Base-by-base conservation (phyloP, 2,113 vertebrate genomes). In the Gopherus evgoodei region DNA sequence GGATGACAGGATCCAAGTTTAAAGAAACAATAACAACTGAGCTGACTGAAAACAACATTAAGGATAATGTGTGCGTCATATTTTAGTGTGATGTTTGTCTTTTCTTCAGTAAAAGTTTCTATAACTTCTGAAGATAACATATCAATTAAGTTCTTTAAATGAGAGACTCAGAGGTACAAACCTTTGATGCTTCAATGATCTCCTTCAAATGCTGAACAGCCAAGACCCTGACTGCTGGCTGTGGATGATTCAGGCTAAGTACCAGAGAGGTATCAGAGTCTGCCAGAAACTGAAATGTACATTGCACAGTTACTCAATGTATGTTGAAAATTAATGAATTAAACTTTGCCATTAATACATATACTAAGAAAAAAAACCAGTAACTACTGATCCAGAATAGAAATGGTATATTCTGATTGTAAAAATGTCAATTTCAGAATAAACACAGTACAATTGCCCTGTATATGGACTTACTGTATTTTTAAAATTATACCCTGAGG, bases 191-290 rank as follows among this genome's bases (percentile, higher is more conserved):
- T 89, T 98, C 69, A 96, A 99, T 83, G 84, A 98, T 21, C 50
- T 97, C 97, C 93, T 98, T 98, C 96, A 99, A 98, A 91, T 99
- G 98, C 72, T 99, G 98, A 93, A 99, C n/a, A 8, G 99, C 99
- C 75, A 99, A 94, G 82, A 98, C 97, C 88, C 99, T 96, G 93
- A 99, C 98, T 3, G 98, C 97, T 7, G 99, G 97, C 96, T 99
- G 98, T 19, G 99, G 99, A 94, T 99, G 99, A 93, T 99, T 99
- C 94, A 99, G 98, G 87, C 99, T 99, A 81, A 99, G 99, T 50
- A 99, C 94, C 95, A 99, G 98, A 16, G 99, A 99, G 8, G 99
- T 99, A 96, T 99, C 98, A 5, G 98, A 99, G 93, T 99, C 98
- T 84, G 98, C 98, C 90, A 99, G 88, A 93, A 99, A 98, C 99